phyloP scores from a whole-genome alignment of 2,113 vertebrate genomes.

The Gulo gulo region DNA sequence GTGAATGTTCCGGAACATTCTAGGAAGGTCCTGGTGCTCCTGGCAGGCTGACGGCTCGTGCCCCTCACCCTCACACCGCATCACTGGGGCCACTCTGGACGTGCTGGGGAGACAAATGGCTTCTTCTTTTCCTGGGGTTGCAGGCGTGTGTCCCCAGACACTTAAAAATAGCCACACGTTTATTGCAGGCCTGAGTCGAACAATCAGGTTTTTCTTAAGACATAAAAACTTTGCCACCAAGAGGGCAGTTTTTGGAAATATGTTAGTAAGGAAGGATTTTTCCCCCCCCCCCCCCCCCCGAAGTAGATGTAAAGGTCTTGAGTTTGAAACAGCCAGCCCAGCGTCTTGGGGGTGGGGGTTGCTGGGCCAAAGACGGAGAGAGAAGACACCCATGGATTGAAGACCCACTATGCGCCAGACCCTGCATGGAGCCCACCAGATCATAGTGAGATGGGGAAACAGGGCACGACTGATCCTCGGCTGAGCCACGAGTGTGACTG shows the following conservation, averaged over 20 bases:
- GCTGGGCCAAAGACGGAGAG: background rate
- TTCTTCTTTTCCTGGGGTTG: background rate
- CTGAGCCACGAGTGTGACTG: background rate
- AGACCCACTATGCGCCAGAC: background rate
- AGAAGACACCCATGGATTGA: background rate
- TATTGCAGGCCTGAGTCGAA: background rate
- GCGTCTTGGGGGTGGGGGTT: background rate
- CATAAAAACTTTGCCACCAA: background rate
- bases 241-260: conserved; percentile 36
- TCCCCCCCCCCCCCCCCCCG: background rate
- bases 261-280: background rate
- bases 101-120: background rate
- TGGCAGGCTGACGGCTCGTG: background rate
- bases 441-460: background rate
- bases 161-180: conserved; percentile 52
- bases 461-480: background rate
- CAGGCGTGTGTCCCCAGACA: background rate
- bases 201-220: conserved; percentile 58
- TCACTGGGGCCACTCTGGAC: background rate
- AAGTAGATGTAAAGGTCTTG: background rate
- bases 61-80: background rate
- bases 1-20: conserved; percentile 34
- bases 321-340: too few species aligned
- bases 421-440: rapidly evolving
- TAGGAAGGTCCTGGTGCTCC: conserved; percentile 53